Base-by-base conservation (phyloP, 2,888 invertebrate species). In the Phalera bucephala region DNA sequence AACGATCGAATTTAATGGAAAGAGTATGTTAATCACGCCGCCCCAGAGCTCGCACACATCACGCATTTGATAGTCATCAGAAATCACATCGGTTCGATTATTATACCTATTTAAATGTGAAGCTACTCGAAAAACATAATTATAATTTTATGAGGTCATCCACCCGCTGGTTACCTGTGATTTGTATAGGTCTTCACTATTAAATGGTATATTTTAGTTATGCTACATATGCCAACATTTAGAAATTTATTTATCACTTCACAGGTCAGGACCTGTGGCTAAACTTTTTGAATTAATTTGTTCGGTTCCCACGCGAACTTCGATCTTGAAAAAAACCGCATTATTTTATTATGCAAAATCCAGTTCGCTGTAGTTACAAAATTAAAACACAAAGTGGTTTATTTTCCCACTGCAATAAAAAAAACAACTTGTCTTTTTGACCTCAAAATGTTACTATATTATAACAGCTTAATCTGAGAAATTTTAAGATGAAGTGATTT, bases 1-100 rank as follows among this genome's bases (percentile, higher is more conserved):
- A 66, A 70, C 60, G 66, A 70, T 65, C 63, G 50, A 52, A 57
- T 64, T 68, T 61, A 64, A 72, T 67, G 59, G 56, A 64, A 64
- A 55, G 52, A 56, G 64, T 64, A 67, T 64, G 64, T 64, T 70
- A 70, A 70, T 70, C 57, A 62, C 52, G 53, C 50, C 59, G 55
- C 53, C 47, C 42, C 28, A 59, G 48, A 52, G 47, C 56, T 54
- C 45, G 50, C 58, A 56, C 56, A 50, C 53, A 63, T 59, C 59
- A 54, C 44, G 51, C 51, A 40, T 45, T 36, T 37, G 58, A 63
- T 60, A 63, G 54, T 45, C 50, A 66, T 67, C 64, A 57, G 53
- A 57, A 55, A 67, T 66, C 61, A 63, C 61, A 61, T 61, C 60
- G 45, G 45, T 52, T 33, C 50, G 66, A 71, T 71, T 65, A 70